Conservation (phyloP, 2,113 vertebrate species). For the Tychaedon coryphoeus region DNA sequence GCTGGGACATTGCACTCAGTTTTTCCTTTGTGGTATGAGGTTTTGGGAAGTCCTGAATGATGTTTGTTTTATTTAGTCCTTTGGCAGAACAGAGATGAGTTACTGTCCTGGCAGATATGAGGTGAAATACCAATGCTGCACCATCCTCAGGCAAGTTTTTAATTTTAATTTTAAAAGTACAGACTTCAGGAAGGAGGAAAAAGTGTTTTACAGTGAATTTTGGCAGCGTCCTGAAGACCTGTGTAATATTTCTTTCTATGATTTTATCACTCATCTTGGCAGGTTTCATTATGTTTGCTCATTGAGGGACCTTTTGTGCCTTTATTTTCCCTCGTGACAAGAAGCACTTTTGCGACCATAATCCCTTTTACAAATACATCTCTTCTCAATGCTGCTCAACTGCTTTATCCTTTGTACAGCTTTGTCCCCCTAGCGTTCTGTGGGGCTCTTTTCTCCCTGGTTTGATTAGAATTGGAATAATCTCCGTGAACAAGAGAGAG, state of each 20-base stretch:
- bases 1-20: not conserved
- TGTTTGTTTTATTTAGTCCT: not conserved
- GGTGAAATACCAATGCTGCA: not conserved
- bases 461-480: slow-evolving; percentile 17
- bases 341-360: not conserved
- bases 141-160: not conserved
- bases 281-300: slow-evolving; percentile 25
- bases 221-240: not conserved
- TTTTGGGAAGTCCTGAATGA: not conserved
- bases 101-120: not conserved
- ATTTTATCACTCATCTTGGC: slow-evolving; percentile 1
- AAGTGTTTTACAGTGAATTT: not conserved
- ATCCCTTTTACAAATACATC: not conserved
- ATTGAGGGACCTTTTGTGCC: not conserved
- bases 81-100: not conserved
- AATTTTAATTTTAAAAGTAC: not conserved
- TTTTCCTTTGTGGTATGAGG: not conserved
- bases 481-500: not conserved
- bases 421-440: not conserved
- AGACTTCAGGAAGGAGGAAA: not conserved
- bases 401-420: slow-evolving; percentile 4
- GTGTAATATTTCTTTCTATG: not conserved
- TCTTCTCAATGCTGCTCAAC: not conserved
- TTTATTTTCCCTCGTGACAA: not conserved
- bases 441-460: not conserved